Evolutionary conservation across 2,797 vertebrate species (phyloP).

Genomic region (Euthynnus affinis): DNA sequence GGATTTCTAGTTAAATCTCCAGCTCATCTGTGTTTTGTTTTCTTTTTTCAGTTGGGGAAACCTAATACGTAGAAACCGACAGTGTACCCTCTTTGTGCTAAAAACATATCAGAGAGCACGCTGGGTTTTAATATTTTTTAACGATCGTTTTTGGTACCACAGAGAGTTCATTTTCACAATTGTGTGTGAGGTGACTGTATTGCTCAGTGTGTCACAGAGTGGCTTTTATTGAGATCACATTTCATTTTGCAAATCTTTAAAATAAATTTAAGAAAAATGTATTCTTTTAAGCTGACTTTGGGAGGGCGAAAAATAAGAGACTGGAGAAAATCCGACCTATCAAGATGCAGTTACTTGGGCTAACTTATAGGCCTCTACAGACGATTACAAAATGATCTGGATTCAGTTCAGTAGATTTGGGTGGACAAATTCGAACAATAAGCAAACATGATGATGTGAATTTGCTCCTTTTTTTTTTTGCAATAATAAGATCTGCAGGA

Average conservation of each 20-base stretch:
- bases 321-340: not conserved
- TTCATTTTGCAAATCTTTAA: constrained; percentile 28
- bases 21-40: constrained; percentile 32
- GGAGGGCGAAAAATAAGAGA: not conserved
- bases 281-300: constrained; percentile 8
- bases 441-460: not conserved
- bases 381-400: not conserved
- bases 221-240: constrained; percentile 56
- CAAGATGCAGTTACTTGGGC: not conserved
- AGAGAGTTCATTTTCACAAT: constrained; percentile 49
- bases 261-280: not conserved
- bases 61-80: constrained; percentile 38
- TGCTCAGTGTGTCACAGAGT: constrained; percentile 24
- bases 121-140: constrained; percentile 52
- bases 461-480: not conserved
- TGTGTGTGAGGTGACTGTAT: constrained; percentile 26
- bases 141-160: constrained; percentile 48
- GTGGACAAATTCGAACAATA: not conserved
- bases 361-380: constrained; percentile 6
- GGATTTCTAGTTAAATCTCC: constrained; percentile 63
- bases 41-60: constrained; percentile 25
- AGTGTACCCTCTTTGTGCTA: constrained; percentile 28
- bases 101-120: constrained; percentile 51
- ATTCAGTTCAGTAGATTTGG: constrained; percentile 6
- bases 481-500: not conserved